A percentile compares a stretch with the other conserved stretches of the same genome.
These are phyloP conservation scores for Lepidurus arcticus DNA, from an alignment of 1,140 invertebrate species.

Conservation along the genomic window DNA sequence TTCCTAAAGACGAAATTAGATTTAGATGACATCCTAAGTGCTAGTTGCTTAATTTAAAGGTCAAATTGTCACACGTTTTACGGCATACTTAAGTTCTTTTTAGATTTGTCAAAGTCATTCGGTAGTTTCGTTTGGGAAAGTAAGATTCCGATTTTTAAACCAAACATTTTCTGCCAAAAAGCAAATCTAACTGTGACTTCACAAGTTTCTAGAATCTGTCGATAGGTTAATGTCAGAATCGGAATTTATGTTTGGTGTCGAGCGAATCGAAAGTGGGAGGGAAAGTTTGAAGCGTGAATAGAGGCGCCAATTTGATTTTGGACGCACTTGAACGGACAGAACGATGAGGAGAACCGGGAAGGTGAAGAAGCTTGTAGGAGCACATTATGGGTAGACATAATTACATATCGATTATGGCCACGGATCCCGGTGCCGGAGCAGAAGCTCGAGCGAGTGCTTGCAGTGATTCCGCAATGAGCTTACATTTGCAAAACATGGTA, in stretches of 20 bases:
- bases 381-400: background rate
- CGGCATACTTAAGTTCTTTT: too few species aligned
- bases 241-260: background rate
- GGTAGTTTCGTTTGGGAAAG: too few species aligned
- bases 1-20: too few species aligned
- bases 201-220: too few species aligned
- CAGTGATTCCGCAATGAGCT: background rate
- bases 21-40: too few species aligned
- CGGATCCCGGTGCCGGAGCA: background rate
- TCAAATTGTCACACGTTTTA: too few species aligned
- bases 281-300: background rate
- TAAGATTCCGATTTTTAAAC: too few species aligned
- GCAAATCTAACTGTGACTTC: too few species aligned
- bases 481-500: background rate
- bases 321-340: background rate
- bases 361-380: background rate
- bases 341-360: slow-evolving; percentile 4
- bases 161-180: too few species aligned
- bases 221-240: background rate
- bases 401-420: slow-evolving; percentile 5
- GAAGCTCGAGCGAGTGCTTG: background rate
- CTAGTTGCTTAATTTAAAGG: too few species aligned
- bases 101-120: too few species aligned
- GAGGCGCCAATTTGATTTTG: background rate
- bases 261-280: background rate